Evolutionary conservation across 2,888 invertebrate genomes (phyloP).

Genomic region (Cheilosia impressa): DNA sequence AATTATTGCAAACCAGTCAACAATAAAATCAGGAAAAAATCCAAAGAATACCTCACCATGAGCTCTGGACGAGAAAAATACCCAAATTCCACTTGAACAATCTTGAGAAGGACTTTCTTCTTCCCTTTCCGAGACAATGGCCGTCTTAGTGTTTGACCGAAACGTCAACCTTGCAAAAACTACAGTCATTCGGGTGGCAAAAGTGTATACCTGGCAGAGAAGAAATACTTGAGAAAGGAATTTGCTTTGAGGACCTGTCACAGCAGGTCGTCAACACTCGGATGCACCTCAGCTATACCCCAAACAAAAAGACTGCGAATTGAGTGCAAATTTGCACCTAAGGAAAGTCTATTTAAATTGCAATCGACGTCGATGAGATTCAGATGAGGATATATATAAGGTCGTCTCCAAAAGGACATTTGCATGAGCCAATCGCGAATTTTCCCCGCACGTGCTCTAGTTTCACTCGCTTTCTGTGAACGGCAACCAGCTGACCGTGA

Average conservation of each 20-base stretch:
- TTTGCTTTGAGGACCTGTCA: constrained; percentile 38
- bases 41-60: constrained; percentile 53
- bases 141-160: constrained; percentile 41
- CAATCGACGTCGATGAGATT: constrained; percentile 35
- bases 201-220: neutral
- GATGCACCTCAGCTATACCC: too few species aligned
- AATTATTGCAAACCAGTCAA: constrained; percentile 61
- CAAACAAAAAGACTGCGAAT: constrained; percentile 17
- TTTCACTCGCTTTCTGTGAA: constrained; percentile 3
- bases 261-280: constrained; percentile 47
- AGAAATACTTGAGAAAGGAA: constrained; percentile 37
- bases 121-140: constrained; percentile 34
- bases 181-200: constrained; percentile 30
- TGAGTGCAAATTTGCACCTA: constrained; percentile 52
- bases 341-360: constrained; percentile 60
- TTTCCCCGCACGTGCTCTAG: neutral
- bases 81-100: constrained; percentile 51
- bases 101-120: constrained; percentile 32
- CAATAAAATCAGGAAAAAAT: constrained; percentile 11
- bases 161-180: constrained; percentile 48
- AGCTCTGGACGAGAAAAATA: constrained; percentile 28
- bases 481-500: constrained; percentile 43
- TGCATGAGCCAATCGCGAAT: constrained; percentile 11
- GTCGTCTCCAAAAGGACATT: constrained; percentile 15
- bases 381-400: neutral